Percentiles rank a stretch among this genome's conserved stretches.
These are phyloP conservation scores for Saxidomus purpurata DNA, from an alignment of 1,140 invertebrate genomes.

Conservation along the genomic window DNA sequence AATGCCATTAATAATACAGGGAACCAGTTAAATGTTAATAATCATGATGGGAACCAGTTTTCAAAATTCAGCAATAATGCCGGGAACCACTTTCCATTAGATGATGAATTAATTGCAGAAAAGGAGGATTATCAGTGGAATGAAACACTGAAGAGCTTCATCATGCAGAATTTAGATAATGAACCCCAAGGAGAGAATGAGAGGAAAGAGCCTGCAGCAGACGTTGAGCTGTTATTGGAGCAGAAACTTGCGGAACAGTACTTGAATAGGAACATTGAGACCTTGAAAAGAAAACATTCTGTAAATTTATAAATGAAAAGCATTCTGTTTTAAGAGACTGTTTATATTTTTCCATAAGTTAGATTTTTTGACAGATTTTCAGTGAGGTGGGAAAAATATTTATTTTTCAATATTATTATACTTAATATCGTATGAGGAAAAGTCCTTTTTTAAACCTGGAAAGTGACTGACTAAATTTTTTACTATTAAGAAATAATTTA, in stretches of 20 bases:
- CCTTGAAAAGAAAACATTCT: slow-evolving; percentile 31
- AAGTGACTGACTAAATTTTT: no score
- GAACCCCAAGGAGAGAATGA: not conserved
- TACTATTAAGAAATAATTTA: no score
- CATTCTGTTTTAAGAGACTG: no score
- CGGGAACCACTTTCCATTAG: slow-evolving; percentile 15
- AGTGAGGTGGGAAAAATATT: no score
- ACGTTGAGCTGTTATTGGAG: slow-evolving; percentile 30
- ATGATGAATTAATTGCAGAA: not conserved
- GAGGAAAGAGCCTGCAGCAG: not conserved
- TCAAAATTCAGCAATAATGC: not conserved
- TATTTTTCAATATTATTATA: no score
- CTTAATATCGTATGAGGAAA: no score
- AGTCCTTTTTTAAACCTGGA: no score
- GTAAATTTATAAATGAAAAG: not conserved
- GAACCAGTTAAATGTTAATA: not conserved
- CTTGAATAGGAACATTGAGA: slow-evolving; percentile 44
- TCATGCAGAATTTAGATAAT: slow-evolving; percentile 39
- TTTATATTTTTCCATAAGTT: no score
- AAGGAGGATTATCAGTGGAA: slow-evolving; percentile 48
- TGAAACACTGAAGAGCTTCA: slow-evolving; percentile 48
- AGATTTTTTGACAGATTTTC: no score
- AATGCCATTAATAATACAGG: not conserved
- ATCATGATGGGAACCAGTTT: not conserved
- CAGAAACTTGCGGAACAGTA: slow-evolving; percentile 48